phyloP scores from a whole-genome alignment of 2,797 vertebrate species.

The Zalophus californianus region DNA sequence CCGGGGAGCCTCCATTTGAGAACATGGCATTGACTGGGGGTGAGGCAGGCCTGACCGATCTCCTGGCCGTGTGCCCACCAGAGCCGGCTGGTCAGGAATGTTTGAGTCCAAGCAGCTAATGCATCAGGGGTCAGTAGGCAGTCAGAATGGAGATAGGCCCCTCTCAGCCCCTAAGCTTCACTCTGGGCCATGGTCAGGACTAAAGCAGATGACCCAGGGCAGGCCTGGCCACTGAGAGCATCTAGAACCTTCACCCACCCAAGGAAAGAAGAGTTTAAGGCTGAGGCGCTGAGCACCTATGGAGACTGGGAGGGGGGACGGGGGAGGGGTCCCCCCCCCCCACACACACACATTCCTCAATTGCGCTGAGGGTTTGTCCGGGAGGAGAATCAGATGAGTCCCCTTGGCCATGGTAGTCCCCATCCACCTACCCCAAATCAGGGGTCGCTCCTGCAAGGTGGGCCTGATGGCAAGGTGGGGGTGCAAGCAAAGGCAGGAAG shows the following conservation, averaged over 20 bases:
- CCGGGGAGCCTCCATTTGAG: not conserved
- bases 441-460: not conserved
- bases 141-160: not conserved
- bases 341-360: not conserved
- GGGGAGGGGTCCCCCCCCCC: rapidly evolving
- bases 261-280: not conserved
- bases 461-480: too few species aligned
- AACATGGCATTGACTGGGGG: not conserved
- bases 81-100: not conserved
- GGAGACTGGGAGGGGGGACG: too few species aligned
- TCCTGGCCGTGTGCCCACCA: not conserved
- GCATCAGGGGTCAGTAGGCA: conserved; percentile 26
- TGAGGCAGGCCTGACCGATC: not conserved
- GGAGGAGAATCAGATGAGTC: not conserved
- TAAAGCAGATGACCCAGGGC: not conserved
- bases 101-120: conserved; percentile 18
- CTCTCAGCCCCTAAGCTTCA: not conserved
- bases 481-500: too few species aligned
- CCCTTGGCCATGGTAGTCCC: not conserved
- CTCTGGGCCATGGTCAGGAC: not conserved
- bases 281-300: not conserved
- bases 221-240: not conserved
- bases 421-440: not conserved
- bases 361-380: not conserved
- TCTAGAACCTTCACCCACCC: not conserved